These are phyloP conservation scores for Xestia sexstrigata DNA, from an alignment of 2,888 invertebrate genomes.

Conservation along the genomic window DNA sequence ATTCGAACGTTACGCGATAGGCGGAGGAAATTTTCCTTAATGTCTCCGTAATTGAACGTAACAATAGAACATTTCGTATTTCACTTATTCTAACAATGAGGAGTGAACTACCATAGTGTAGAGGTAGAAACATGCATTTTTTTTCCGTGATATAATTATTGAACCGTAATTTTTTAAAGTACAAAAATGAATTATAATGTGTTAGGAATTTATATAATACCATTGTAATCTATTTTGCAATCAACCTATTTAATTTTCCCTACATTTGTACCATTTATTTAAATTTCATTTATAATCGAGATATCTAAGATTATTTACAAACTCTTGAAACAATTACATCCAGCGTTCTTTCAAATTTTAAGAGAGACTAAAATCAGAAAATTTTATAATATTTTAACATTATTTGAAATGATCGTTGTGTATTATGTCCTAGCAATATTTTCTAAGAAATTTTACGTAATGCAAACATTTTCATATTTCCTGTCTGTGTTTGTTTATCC, in stretches of 20 bases:
- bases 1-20: conserved; percentile 53
- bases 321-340: neutral
- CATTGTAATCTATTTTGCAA: neutral
- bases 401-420: neutral
- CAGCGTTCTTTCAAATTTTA: neutral
- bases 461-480: conserved; percentile 28
- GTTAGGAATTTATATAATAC: neutral
- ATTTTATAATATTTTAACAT: neutral
- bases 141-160: conserved; percentile 13
- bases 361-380: neutral
- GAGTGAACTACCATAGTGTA: neutral
- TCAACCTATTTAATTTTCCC: neutral
- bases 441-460: conserved; percentile 34
- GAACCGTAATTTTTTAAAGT: neutral
- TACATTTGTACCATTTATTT: neutral
- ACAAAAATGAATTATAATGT: neutral
- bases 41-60: conserved; percentile 56
- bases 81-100: conserved; percentile 54
- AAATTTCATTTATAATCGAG: neutral
- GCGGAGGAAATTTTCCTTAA: conserved; percentile 59
- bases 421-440: conserved; percentile 2
- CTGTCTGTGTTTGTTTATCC: conserved; percentile 40
- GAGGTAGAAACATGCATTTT: neutral
- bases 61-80: conserved; percentile 64
- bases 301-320: no score